Conservation (phyloP, 1,140 invertebrate genomes). For the Epicauta chinensis region DNA sequence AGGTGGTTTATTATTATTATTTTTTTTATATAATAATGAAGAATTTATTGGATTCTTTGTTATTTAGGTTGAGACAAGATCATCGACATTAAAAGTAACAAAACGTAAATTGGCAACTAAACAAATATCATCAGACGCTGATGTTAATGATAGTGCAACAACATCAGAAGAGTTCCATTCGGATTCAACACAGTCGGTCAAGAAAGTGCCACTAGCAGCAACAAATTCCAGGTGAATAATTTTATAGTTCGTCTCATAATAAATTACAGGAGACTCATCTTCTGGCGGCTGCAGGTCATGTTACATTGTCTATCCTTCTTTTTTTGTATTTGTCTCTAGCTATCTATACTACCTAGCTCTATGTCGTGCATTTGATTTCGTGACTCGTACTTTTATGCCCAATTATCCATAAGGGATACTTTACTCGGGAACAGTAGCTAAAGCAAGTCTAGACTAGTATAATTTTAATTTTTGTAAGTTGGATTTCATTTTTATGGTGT, state of each 20-base stretch:
- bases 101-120: conserved; percentile 36
- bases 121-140: conserved; percentile 38
- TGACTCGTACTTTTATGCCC: too few species aligned
- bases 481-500: too few species aligned
- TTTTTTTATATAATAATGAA: too few species aligned
- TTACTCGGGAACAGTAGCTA: too few species aligned
- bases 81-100: conserved; percentile 21
- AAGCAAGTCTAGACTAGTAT: too few species aligned
- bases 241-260: background rate
- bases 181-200: conserved; percentile 36
- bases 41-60: too few species aligned
- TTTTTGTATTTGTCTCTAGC: background rate
- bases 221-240: conserved; percentile 25
- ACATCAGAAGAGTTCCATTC: conserved; percentile 40
- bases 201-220: conserved; percentile 24
- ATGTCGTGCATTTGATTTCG: too few species aligned
- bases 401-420: too few species aligned
- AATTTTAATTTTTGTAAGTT: too few species aligned
- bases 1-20: conserved; percentile 19
- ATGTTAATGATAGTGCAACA: conserved; percentile 34
- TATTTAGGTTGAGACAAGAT: conserved; percentile 14
- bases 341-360: too few species aligned
- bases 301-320: background rate
- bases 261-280: too few species aligned
- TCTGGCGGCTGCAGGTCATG: too few species aligned